Evolutionary conservation across 1,140 invertebrate species (phyloP).

Genomic region (Heliconius hermathena): DNA sequence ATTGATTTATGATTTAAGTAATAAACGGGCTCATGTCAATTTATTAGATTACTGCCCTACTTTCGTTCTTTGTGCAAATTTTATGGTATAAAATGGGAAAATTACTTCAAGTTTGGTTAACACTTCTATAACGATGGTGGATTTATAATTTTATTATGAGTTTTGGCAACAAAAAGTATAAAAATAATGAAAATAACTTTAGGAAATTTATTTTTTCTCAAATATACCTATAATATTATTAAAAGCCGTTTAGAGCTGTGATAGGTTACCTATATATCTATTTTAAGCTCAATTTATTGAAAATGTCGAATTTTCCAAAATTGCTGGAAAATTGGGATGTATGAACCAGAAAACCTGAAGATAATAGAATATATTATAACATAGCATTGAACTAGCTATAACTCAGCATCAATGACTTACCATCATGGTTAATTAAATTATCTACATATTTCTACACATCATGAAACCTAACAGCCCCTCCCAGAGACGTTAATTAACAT

Average conservation of each 20-base stretch:
- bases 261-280: neutral
- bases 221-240: too few relatives aligned
- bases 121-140: neutral
- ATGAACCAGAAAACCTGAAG: neutral
- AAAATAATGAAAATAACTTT: neutral
- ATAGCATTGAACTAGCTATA: neutral
- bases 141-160: neutral
- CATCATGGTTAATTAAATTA: too few relatives aligned
- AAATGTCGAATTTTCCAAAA: neutral
- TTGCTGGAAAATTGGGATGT: neutral
- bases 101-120: neutral
- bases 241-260: neutral
- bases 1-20: constrained; percentile 38
- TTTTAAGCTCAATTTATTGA: neutral
- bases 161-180: neutral
- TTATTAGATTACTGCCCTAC: constrained; percentile 13
- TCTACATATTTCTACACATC: neutral
- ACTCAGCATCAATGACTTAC: neutral
- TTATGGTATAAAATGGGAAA: neutral
- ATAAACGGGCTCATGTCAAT: constrained; percentile 16
- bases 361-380: neutral
- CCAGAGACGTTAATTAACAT: neutral
- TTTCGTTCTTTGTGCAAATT: constrained; percentile 9
- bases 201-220: too few relatives aligned
- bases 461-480: neutral